Percentiles rank a stretch among this genome's conserved stretches.
These are phyloP conservation scores for Dinomys branickii DNA, from an alignment of 2,113 vertebrate species.

Conservation along the genomic window DNA sequence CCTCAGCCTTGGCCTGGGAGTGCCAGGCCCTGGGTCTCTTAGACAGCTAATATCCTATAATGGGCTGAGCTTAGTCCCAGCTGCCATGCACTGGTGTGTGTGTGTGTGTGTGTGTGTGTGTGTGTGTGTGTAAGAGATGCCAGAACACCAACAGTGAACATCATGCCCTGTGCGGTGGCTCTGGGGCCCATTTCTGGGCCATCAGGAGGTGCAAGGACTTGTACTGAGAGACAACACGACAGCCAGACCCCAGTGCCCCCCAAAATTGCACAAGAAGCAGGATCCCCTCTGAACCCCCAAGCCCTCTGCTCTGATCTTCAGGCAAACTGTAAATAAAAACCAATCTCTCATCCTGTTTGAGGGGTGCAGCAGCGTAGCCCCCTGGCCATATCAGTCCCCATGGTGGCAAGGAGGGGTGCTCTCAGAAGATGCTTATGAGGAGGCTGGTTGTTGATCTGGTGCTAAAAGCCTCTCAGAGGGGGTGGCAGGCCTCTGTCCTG, in stretches of 20 bases:
- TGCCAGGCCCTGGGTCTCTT: neutral
- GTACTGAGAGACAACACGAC: neutral
- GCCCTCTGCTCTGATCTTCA: rapidly evolving
- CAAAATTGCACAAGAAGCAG: neutral
- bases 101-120: neutral
- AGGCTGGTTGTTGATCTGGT: neutral
- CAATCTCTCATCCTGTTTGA: neutral
- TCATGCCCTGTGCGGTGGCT: neutral
- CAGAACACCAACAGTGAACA: neutral
- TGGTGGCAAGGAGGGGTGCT: neutral
- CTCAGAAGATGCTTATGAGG: neutral
- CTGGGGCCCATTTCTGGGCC: neutral
- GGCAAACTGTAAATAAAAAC: neutral
- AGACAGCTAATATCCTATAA: neutral
- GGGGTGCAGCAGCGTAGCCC: neutral
- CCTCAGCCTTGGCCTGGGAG: neutral
- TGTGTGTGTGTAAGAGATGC: neutral
- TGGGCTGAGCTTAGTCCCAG: neutral
- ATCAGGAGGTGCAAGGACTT: neutral
- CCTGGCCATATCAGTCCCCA: neutral
- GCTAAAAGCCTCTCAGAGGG: neutral
- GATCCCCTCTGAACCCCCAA: neutral
- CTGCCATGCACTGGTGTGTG: neutral
- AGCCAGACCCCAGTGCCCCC: neutral
- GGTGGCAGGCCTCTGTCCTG: neutral